Conservation (phyloP, 2,888 invertebrate species). For the Lacanobia oleracea region DNA sequence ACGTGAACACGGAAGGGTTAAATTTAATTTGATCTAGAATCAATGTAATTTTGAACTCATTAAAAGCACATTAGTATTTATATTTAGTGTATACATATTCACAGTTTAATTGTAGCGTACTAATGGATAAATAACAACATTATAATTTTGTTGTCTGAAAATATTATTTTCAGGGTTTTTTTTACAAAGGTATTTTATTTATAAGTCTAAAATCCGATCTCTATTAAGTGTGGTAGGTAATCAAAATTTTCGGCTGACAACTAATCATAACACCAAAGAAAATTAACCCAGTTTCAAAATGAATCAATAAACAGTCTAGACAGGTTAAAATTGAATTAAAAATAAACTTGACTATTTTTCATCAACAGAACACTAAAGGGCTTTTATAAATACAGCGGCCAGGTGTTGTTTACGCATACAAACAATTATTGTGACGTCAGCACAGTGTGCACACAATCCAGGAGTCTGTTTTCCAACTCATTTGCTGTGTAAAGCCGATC, state of each 20-base stretch:
- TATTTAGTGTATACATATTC: not conserved
- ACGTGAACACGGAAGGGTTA: constrained; percentile 19
- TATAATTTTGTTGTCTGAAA: constrained; percentile 12
- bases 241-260: not conserved
- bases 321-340: constrained; percentile 8
- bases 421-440: constrained; percentile 57
- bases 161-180: not conserved
- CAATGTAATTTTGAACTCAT: constrained; percentile 19
- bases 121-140: constrained; percentile 37
- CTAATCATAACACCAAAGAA: constrained; percentile 11
- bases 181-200: not conserved
- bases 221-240: not conserved
- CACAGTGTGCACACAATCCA: constrained; percentile 45
- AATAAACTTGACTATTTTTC: constrained; percentile 13
- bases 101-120: constrained; percentile 14
- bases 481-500: constrained; percentile 63
- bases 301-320: constrained; percentile 21
- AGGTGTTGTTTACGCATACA: constrained; percentile 46
- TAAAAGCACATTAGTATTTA: constrained; percentile 36
- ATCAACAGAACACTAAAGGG: constrained; percentile 10
- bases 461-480: constrained; percentile 64
- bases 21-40: constrained; percentile 28
- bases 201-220: not conserved
- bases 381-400: constrained; percentile 30
- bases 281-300: constrained; percentile 2